These are phyloP conservation scores for Drosophila limbata DNA, from an alignment of 2,888 invertebrate species.

Conservation along the genomic window DNA sequence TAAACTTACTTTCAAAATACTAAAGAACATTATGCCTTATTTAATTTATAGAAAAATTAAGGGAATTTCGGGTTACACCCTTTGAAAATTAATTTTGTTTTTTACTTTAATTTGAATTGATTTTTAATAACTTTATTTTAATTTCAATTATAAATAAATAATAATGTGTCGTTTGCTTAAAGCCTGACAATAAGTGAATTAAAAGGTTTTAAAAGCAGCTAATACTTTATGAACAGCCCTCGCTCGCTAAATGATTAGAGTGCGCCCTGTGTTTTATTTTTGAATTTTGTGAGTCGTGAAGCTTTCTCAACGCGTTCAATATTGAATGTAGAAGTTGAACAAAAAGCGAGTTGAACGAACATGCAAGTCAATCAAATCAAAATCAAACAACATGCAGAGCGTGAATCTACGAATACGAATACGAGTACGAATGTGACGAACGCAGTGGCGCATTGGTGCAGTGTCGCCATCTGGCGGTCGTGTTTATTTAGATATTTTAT, in stretches of 20 bases:
- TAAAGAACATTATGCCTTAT: not conserved
- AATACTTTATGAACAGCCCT: constrained; percentile 14
- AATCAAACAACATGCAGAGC: constrained; percentile 37
- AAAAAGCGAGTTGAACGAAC: constrained; percentile 48
- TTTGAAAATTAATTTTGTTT: no score
- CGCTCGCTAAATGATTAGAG: constrained; percentile 7
- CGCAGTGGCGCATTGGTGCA: constrained; percentile 15
- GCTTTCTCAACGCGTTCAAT: constrained; percentile 46
- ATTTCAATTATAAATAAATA: no score
- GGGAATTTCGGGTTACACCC: no score
- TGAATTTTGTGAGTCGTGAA: constrained; percentile 30
- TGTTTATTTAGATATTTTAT: constrained; percentile 41
- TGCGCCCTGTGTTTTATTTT: constrained; percentile 43
- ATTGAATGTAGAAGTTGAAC: constrained; percentile 48
- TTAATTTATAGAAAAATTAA: not conserved
- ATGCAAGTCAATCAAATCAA: constrained; percentile 57
- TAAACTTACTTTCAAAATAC: not conserved
- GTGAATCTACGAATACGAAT: constrained; percentile 6
- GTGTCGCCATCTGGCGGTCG: constrained; percentile 16
- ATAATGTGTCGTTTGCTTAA: no score
- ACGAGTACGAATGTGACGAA: not conserved
- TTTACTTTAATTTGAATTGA: no score
- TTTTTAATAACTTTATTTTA: no score
- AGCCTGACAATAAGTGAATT: no score
- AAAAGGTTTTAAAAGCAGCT: not conserved